These are phyloP conservation scores for Phalacrocorax aristotelis DNA, from an alignment of 2,113 vertebrate genomes.

Conservation along the genomic window DNA sequence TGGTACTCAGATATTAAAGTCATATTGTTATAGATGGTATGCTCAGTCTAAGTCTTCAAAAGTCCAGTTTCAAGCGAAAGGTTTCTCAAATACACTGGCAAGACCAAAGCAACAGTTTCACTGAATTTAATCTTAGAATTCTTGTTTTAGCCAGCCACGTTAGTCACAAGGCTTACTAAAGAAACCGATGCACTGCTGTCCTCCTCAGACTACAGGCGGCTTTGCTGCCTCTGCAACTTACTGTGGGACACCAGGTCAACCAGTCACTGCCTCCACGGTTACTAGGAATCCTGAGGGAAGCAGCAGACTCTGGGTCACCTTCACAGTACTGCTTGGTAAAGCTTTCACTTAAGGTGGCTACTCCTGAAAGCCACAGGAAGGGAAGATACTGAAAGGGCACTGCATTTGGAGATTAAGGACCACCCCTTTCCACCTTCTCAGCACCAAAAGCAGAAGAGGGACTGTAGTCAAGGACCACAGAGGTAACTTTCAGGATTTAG, in stretches of 20 bases:
- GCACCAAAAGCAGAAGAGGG: background rate
- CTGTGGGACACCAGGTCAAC: background rate
- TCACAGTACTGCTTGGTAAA: background rate
- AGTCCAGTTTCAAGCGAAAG: background rate
- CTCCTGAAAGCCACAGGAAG: background rate
- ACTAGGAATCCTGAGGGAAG: background rate
- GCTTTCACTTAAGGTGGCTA: background rate
- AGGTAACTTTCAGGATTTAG: background rate
- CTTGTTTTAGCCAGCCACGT: background rate
- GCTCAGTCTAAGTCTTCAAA: background rate
- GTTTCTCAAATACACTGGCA: background rate
- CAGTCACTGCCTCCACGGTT: background rate
- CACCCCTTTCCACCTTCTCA: background rate
- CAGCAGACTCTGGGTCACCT: background rate
- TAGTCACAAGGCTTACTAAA: background rate
- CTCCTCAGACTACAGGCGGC: background rate
- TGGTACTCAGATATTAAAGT: background rate
- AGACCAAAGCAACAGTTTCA: background rate
- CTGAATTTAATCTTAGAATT: background rate
- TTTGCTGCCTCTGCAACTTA: background rate
- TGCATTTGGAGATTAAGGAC: background rate
- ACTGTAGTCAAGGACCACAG: background rate
- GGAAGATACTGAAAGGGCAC: background rate
- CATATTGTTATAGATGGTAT: background rate
- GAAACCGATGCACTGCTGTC: background rate